These are phyloP conservation scores for Eupithecia inturbata DNA, from an alignment of 2,888 invertebrate genomes.

Conservation along the genomic window DNA sequence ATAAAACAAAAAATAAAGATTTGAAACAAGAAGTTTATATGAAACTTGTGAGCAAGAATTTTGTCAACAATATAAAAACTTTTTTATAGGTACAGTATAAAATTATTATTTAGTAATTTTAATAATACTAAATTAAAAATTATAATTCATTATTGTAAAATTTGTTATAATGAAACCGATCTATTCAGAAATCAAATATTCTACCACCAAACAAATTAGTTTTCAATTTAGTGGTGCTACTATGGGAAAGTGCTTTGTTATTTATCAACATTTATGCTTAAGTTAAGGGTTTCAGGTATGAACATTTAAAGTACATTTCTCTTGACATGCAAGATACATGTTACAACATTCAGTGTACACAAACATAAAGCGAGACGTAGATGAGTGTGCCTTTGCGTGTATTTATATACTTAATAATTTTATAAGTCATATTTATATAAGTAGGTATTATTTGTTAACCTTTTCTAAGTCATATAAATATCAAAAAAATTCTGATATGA, in stretches of 20 bases:
- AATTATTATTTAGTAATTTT: too few species aligned
- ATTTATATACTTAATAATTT: neutral
- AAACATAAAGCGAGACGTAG: conserved; percentile 9
- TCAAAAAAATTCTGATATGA: neutral
- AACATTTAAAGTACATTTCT: neutral
- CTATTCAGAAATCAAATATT: neutral
- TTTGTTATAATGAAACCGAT: neutral
- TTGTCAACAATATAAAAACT: neutral
- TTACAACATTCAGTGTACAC: conserved; percentile 4
- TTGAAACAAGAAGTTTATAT: neutral
- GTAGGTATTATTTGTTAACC: neutral
- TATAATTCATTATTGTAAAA: too few species aligned
- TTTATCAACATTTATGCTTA: neutral
- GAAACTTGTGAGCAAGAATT: neutral
- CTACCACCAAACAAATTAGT: neutral
- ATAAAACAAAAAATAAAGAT: conserved; percentile 21
- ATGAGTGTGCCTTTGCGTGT: conserved; percentile 9
- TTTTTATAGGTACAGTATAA: neutral
- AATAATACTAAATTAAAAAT: too few species aligned
- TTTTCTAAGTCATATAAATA: neutral
- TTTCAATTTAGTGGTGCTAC: conserved; percentile 5
- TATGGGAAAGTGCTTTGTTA: neutral
- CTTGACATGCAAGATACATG: neutral
- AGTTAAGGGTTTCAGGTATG: neutral
- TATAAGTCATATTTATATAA: neutral